Evolutionary conservation across 1,140 invertebrate genomes (phyloP).

Genomic region (Drosophila asahinai): DNA sequence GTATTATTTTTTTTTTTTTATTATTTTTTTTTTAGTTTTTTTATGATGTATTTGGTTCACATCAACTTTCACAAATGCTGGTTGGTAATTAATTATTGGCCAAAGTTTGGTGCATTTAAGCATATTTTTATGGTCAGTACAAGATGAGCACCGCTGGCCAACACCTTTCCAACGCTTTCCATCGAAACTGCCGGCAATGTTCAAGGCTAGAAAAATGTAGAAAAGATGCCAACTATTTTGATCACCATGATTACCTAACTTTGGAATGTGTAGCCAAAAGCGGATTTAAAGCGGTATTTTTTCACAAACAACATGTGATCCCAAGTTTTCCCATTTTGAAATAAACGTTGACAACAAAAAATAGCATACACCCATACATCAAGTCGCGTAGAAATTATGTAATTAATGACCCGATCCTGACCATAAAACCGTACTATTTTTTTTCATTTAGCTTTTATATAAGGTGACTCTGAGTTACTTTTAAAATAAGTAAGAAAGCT

Average conservation of each 20-base stretch:
- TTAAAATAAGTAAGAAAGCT: too few relatives aligned
- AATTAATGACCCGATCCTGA: too few relatives aligned
- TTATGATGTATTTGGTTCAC: constrained; percentile 59
- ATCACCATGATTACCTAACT: not conserved
- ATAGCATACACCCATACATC: too few relatives aligned
- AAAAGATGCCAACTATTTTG: not conserved
- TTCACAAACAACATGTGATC: too few relatives aligned
- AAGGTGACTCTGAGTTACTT: too few relatives aligned
- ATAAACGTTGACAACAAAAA: too few relatives aligned
- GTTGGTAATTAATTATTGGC: constrained; percentile 67
- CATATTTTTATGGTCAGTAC: constrained; percentile 55
- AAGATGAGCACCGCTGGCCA: not conserved
- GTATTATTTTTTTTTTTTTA: constrained; percentile 30
- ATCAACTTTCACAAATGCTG: constrained; percentile 73
- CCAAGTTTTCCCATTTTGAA: too few relatives aligned
- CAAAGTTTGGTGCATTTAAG: constrained; percentile 64
- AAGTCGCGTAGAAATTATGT: too few relatives aligned
- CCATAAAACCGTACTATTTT: too few relatives aligned
- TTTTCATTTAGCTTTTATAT: too few relatives aligned
- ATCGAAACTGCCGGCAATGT: not conserved
- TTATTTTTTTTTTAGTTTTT: constrained; percentile 22
- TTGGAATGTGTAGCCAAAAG: not conserved
- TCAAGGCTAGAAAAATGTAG: not conserved
- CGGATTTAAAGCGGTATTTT: too few relatives aligned
- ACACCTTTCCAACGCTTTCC: not conserved